Percentiles rank a stretch among this genome's conserved stretches.
Conservation (phyloP, 2,888 invertebrate genomes). For the Ophion costatus region DNA sequence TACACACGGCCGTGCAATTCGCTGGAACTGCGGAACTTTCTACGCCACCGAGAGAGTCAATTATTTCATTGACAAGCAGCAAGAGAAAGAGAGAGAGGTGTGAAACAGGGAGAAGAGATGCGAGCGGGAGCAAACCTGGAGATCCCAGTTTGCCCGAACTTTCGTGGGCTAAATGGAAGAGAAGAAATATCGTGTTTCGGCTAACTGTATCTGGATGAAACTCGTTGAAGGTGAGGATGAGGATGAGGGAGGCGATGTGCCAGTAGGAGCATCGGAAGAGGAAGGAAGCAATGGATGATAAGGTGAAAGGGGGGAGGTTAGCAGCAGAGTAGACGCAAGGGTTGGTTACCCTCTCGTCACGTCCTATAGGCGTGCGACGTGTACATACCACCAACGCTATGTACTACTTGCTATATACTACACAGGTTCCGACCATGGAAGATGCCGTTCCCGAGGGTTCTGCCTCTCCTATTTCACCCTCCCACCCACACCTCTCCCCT, state of each 20-base stretch:
- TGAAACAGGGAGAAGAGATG: not conserved
- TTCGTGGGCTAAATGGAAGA: constrained; percentile 40
- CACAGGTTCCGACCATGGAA: constrained; percentile 35
- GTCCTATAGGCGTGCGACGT: constrained; percentile 58
- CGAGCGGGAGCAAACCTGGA: constrained; percentile 6
- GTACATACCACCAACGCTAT: constrained; percentile 52
- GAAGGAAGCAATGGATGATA: constrained; percentile 39
- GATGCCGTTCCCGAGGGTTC: constrained; percentile 52
- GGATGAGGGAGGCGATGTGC: constrained; percentile 40
- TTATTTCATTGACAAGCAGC: constrained; percentile 48
- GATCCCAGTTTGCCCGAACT: constrained; percentile 43
- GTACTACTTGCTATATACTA: constrained; percentile 22
- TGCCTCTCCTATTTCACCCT: constrained; percentile 42
- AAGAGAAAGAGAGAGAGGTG: constrained; percentile 1
- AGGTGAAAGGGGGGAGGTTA: constrained; percentile 17
- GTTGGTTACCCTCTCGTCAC: constrained; percentile 62
- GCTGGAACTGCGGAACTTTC: constrained; percentile 47
- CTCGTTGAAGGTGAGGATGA: constrained; percentile 43
- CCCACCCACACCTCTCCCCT: not conserved
- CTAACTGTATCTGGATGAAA: constrained; percentile 52
- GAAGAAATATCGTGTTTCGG: constrained; percentile 63
- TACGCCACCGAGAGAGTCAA: constrained; percentile 32
- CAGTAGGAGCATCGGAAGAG: constrained; percentile 12
- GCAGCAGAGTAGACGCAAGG: constrained; percentile 33
- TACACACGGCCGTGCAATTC: constrained; percentile 16